Conservation (phyloP, 1,140 invertebrate genomes). For the Paralvinella palmiformis region DNA sequence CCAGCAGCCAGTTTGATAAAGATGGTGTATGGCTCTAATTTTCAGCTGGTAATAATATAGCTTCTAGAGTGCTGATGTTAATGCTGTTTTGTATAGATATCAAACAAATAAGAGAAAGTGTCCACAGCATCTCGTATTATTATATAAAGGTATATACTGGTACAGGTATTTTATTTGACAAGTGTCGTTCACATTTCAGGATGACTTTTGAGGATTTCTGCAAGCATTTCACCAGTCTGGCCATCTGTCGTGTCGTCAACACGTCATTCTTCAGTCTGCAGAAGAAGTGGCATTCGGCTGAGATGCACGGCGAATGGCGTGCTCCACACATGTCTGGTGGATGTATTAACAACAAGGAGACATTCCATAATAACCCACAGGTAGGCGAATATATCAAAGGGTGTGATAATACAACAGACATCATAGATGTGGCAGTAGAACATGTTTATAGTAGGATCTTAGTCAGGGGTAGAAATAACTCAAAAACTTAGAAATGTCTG, state of each 20-base stretch:
- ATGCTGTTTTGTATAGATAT: too few species aligned
- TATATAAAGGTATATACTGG: too few species aligned
- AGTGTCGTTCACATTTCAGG: constrained; percentile 3
- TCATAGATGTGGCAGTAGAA: neutral
- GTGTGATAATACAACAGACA: neutral
- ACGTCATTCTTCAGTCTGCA: constrained; percentile 56
- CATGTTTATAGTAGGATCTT: neutral
- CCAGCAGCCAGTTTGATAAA: neutral
- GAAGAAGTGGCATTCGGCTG: constrained; percentile 56
- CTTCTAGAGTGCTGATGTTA: too few species aligned
- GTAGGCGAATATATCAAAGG: constrained; percentile 23
- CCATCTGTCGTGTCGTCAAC: constrained; percentile 66
- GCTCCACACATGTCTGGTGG: constrained; percentile 55
- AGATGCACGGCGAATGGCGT: constrained; percentile 52
- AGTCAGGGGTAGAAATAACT: neutral
- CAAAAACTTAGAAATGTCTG: neutral
- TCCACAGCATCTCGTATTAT: too few species aligned
- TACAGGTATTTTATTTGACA: too few species aligned
- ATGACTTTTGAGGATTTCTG: constrained; percentile 52
- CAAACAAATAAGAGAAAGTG: too few species aligned
- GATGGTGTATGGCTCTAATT: neutral
- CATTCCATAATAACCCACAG: constrained; percentile 61
- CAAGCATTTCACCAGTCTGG: constrained; percentile 61
- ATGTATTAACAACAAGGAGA: constrained; percentile 55
- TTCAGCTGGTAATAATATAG: too few species aligned